Evolutionary conservation across 2,888 invertebrate species (phyloP), one percentile per base, ranked within the genome.

Genomic region (Lithophane socia): DNA sequence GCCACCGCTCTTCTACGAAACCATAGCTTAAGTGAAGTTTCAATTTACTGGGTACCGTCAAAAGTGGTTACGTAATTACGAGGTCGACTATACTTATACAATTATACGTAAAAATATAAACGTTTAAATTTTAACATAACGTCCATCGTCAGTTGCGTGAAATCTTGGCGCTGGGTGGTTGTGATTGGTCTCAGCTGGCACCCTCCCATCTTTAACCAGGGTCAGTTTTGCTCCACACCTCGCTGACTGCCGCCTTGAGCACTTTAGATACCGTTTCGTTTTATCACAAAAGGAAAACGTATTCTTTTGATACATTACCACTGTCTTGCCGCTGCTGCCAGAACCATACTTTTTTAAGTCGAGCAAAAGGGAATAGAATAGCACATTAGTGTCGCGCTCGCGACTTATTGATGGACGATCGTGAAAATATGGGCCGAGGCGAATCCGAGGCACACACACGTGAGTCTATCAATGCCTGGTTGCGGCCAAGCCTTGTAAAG

Each of bases 301-400:
- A 5, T 37, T 5, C 37, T 37, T 37, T 37, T 37, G 37, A 37
- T 37, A 37, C 37, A 37, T 37, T 4, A 37, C 37, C 37, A 37
- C 37, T 37, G 37, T 37, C 49, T 61, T 85, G 1, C 58, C 71
- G 16, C 67, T 74, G 29, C n/a, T n/a, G 47, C 13, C 16, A 85
- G 58, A 3, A 24, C 56, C 65, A 84, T 78, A n/a, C 9, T 56
- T 10, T 82, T 63, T 66, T 60, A 79, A 13, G 29, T 37, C 71
- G 78, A n/a, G 66, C 44, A 49, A 63, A 49, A 44, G 5, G 1
- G 1, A 44, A 58, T 44, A 29, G 16, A n/a, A 37, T 37, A 37
- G 37, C 5, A 37, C 37, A 37, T 37, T 37, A 37, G 4, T 37
- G 37, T 37, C 37, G 37, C 37, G 37, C 37, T 4, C 3, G 37